Percentiles rank a stretch among this genome's conserved stretches.
Conservation (phyloP, 2,113 vertebrate species). For the Hydrochoerus hydrochaeris region DNA sequence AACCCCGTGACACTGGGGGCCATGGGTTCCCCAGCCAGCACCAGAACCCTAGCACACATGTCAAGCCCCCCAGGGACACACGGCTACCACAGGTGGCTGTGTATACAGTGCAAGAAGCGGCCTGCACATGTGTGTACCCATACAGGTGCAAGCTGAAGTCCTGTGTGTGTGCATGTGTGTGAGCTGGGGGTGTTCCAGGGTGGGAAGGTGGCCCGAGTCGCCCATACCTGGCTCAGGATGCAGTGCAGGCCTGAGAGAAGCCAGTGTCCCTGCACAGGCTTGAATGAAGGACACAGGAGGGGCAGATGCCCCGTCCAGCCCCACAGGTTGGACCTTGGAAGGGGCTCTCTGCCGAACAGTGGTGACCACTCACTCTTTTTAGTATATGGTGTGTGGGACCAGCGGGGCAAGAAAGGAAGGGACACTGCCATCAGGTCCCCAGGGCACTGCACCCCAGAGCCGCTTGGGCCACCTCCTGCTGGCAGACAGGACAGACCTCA, state of each 20-base stretch:
- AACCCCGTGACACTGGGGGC: background rate
- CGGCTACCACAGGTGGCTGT: too few relatives aligned
- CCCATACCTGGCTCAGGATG: too few relatives aligned
- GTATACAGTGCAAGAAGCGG: background rate
- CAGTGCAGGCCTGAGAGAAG: background rate
- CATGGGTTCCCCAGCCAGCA: too few relatives aligned
- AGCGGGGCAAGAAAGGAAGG: background rate
- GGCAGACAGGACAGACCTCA: background rate
- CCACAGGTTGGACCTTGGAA: accelerated
- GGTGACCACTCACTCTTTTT: accelerated
- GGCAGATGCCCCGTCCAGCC: background rate
- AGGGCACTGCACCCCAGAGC: background rate
- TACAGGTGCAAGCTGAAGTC: too few relatives aligned
- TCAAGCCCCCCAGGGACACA: background rate
- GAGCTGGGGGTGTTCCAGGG: background rate
- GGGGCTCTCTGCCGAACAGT: accelerated
- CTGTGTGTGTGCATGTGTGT: accelerated
- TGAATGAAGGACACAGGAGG: too few relatives aligned
- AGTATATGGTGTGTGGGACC: background rate
- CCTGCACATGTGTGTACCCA: too few relatives aligned
- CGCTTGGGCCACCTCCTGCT: too few relatives aligned
- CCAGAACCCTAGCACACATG: background rate
- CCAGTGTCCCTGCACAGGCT: accelerated
- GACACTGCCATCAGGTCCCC: background rate
- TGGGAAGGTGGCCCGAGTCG: background rate